Conservation (phyloP, 1,140 invertebrate species). For the Drosophila varians region DNA sequence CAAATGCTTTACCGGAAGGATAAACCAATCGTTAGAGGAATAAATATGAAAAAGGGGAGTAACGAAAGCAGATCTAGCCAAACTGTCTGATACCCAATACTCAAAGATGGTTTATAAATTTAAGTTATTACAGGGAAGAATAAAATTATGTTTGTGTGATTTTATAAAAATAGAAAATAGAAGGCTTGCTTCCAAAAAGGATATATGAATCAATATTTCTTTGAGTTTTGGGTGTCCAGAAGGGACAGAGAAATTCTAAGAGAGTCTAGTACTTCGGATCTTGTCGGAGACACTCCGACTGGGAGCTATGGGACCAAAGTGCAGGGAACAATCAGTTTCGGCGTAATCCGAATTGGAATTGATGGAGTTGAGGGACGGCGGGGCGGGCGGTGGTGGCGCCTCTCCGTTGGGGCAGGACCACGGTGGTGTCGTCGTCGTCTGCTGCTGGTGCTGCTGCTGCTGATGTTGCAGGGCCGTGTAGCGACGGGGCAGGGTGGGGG, state of each 20-base stretch:
- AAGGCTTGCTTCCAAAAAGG: too few relatives aligned
- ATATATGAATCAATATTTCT: background rate
- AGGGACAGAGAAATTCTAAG: background rate
- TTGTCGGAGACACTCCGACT: slow-evolving; percentile 76
- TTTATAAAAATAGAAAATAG: too few relatives aligned
- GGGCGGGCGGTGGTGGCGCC: slow-evolving; percentile 23
- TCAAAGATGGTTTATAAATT: slow-evolving; percentile 7
- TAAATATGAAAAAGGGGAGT: slow-evolving; percentile 15
- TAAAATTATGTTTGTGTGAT: too few relatives aligned
- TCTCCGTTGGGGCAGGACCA: slow-evolving; percentile 60
- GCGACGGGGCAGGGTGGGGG: slow-evolving; percentile 86
- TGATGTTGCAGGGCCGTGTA: slow-evolving; percentile 65
- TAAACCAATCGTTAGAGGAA: slow-evolving; percentile 44
- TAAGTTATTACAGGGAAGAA: background rate
- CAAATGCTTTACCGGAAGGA: slow-evolving; percentile 61
- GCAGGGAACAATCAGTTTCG: slow-evolving; percentile 73
- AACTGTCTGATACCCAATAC: background rate
- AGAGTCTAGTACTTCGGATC: slow-evolving; percentile 70
- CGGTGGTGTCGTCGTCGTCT: slow-evolving; percentile 55
- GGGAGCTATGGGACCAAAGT: slow-evolving; percentile 58
- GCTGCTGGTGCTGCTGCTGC: slow-evolving; percentile 38
- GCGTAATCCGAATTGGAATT: slow-evolving; percentile 79
- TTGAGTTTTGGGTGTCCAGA: slow-evolving; percentile 4
- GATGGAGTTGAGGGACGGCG: slow-evolving; percentile 45
- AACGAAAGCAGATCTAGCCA: background rate